Percentiles rank a stretch among this genome's conserved stretches.
Conservation (phyloP, 2,888 invertebrate genomes). For the Stratiomys singularior region DNA sequence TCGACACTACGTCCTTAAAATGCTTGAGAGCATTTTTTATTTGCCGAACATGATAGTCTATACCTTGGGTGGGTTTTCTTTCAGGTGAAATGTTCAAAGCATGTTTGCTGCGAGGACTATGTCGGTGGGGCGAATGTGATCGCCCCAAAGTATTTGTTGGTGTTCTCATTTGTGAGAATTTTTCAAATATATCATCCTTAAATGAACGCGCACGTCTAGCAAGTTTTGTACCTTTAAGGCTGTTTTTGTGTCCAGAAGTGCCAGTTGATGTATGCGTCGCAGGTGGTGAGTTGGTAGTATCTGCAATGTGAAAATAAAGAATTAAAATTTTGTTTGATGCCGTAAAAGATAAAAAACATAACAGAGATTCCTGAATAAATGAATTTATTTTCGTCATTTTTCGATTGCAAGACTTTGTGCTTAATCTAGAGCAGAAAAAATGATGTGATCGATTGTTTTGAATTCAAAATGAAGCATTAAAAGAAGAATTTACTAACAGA, state of each 20-base stretch:
- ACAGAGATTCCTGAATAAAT: not conserved
- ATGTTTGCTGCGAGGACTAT: conserved; percentile 71
- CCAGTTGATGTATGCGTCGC: conserved; percentile 60
- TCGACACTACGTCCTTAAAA: conserved; percentile 91
- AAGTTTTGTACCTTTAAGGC: conserved; percentile 84
- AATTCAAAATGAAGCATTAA: too few relatives aligned
- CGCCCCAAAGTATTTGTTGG: conserved; percentile 71
- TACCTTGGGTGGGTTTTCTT: conserved; percentile 75
- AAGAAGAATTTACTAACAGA: too few relatives aligned
- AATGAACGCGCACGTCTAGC: conserved; percentile 89
- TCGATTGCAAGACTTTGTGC: too few relatives aligned
- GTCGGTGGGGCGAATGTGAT: conserved; percentile 70
- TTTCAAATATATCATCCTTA: conserved; percentile 92
- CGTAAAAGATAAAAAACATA: too few relatives aligned
- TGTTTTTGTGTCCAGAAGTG: conserved; percentile 75
- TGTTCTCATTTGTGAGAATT: conserved; percentile 89
- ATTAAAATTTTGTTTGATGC: too few relatives aligned
- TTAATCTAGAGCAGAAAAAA: too few relatives aligned
- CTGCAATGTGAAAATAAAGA: too few relatives aligned
- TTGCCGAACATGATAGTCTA: conserved; percentile 80
- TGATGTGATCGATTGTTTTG: too few relatives aligned
- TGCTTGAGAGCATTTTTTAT: conserved; percentile 83
- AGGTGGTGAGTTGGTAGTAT: conserved; percentile 61
- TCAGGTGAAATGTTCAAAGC: conserved; percentile 66
- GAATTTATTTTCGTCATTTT: too few relatives aligned